Percentiles rank a stretch among this genome's conserved stretches.
Conservation (phyloP, 2,113 vertebrate species). For the Gymnogyps californianus region DNA sequence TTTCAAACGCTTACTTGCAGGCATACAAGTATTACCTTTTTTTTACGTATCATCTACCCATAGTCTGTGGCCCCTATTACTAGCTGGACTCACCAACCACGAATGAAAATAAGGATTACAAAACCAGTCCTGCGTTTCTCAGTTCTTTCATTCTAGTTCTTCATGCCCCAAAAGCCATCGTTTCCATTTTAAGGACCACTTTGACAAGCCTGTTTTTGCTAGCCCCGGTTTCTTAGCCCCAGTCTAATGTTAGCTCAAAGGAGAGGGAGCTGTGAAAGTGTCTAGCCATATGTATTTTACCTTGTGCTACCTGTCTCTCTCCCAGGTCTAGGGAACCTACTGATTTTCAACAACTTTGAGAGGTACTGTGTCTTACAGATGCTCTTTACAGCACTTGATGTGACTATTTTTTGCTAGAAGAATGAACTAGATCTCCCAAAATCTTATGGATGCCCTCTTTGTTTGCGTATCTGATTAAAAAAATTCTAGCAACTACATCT, state of each 20-base stretch:
- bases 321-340: not conserved
- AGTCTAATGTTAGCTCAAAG: conserved; percentile 4
- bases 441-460: not conserved
- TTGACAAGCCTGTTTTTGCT: not conserved
- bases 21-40: not conserved
- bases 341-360: not conserved
- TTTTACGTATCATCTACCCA: not conserved
- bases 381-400: not conserved
- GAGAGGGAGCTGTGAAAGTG: not conserved
- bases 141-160: not conserved
- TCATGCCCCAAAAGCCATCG: not conserved
- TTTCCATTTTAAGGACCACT: not conserved
- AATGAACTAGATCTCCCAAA: conserved; percentile 15
- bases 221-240: conserved; percentile 10
- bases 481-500: conserved; percentile 5
- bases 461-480: conserved; percentile 16
- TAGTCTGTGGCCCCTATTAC: not conserved
- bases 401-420: conserved; percentile 38
- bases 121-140: not conserved
- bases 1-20: not conserved
- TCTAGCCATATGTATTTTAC: not conserved
- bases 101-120: not conserved
- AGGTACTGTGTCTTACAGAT: not conserved
- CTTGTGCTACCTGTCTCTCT: not conserved
- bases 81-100: not conserved